Base-by-base conservation (phyloP, 2,888 invertebrate genomes). In the Polyommatus icarus region DNA sequence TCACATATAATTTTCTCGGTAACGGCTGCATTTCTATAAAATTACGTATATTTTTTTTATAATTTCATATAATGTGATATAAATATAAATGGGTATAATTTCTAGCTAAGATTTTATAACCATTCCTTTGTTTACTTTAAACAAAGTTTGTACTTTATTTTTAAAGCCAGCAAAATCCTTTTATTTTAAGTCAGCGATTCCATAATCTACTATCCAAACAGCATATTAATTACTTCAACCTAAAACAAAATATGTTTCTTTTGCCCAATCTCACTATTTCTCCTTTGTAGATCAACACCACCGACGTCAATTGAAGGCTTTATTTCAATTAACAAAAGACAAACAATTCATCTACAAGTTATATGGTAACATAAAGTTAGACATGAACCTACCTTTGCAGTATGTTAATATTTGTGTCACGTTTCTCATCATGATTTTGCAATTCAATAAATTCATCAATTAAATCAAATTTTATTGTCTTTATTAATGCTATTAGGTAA, bases 261-360 rank as follows among this genome's bases (percentile, higher is more conserved):
- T n/a, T 59, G 20, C 8, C 1, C 57, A 8, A 1, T n/a, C 20
- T 59, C 3, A 20, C 20, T 20, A 2, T 59, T 7, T 59, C 3
- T 57, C 7, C 7, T 20, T 59, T 59, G 59, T 59, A 59, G 59
- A 59, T 20, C 20, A 20, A 59, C 2, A 20, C 59, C 10, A 59
- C 20, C 59, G 20, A 8, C 59, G 59, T 59, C 59, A 59, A 20
- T 59, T 59, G 10, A 59, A 59, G 20, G 59, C 59, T 20, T 59
- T 59, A 20, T 59, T 59, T 59, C 59, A 59, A 59, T 59, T 59
- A 59, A 59, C 59, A 8, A 59, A 59, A 59, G 59, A 59, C 10
- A n/a, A 3, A 59, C 59, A 59, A 59, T 59, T 59, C 20, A n/a
- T 59, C 7, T 20, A 59, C 20, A 59, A 59, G 20, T 59, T 59